Conservation (phyloP, 2,113 vertebrate genomes). For the Pterocles orientalis region DNA sequence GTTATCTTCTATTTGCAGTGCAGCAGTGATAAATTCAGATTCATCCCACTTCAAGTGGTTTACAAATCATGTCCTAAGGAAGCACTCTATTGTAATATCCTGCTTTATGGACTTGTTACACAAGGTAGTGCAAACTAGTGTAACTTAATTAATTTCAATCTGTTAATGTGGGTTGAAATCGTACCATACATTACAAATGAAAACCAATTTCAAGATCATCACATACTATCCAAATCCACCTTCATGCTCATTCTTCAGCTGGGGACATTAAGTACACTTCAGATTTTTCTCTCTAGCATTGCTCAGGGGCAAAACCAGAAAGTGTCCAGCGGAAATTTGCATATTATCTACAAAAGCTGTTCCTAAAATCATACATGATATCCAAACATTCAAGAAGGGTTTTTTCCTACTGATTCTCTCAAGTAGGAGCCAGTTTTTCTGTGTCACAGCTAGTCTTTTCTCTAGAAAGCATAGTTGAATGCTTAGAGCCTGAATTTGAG, state of each 20-base stretch:
- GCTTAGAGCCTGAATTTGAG: not conserved
- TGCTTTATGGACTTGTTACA: not conserved
- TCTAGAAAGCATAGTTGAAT: not conserved
- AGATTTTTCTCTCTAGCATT: not conserved
- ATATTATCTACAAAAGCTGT: not conserved
- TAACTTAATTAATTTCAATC: not conserved
- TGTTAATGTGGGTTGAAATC: not conserved
- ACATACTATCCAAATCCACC: not conserved
- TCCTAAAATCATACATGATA: not conserved
- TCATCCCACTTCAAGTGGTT: not conserved
- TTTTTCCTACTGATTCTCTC: not conserved
- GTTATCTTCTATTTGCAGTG: not conserved
- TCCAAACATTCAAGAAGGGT: not conserved
- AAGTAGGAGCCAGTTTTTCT: not conserved
- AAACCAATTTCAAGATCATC: not conserved
- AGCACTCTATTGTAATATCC: not conserved
- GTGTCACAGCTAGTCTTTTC: not conserved
- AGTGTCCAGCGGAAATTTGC: not conserved
- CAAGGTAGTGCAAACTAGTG: not conserved
- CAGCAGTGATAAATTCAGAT: not conserved
- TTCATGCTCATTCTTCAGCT: accelerated
- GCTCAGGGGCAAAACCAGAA: not conserved
- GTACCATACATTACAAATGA: not conserved
- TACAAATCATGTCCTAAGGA: not conserved
- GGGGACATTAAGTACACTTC: not conserved